These are phyloP conservation scores for Ataeniobius toweri DNA, from an alignment of 2,797 vertebrate genomes.

Conservation along the genomic window DNA sequence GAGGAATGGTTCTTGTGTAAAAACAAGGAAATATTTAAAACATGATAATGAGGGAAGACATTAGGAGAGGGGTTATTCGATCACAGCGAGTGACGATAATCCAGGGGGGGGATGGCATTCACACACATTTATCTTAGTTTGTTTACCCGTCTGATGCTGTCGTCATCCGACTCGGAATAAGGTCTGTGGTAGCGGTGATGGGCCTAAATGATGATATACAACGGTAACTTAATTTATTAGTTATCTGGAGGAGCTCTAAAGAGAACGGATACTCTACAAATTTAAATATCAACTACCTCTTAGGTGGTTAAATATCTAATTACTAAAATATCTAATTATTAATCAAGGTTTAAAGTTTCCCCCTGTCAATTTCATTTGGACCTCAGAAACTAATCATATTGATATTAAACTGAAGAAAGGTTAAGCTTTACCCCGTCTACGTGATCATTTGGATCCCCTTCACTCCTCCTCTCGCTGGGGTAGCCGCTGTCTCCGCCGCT, in stretches of 20 bases:
- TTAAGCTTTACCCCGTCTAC: constrained; percentile 81
- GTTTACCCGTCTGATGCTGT: constrained; percentile 95
- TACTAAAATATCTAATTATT: neutral
- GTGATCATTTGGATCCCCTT: constrained; percentile 87
- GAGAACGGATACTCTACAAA: neutral
- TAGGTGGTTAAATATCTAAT: neutral
- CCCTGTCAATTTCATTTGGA: neutral
- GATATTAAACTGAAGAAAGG: neutral
- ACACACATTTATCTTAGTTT: constrained; percentile 38
- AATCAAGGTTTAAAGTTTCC: neutral
- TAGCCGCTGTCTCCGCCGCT: constrained; percentile 94
- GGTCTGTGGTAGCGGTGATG: constrained; percentile 81
- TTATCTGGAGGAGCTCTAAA: neutral
- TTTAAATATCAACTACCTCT: neutral
- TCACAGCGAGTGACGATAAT: constrained; percentile 8
- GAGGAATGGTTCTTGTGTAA: neutral
- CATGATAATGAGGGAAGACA: constrained; percentile 3
- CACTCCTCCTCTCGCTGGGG: constrained; percentile 93
- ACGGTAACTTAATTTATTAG: constrained; percentile 24
- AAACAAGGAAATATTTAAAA: constrained; percentile 20
- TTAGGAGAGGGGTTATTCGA: constrained; percentile 8
- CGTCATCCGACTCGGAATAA: constrained; percentile 91
- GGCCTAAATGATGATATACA: constrained; percentile 78
- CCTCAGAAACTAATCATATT: neutral
- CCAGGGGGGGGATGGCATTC: constrained; percentile 14